Percentiles rank a stretch among this genome's conserved stretches.
phyloP scores from a whole-genome alignment of 2,797 vertebrate species.

The Cryptoblepharus egeriae region DNA sequence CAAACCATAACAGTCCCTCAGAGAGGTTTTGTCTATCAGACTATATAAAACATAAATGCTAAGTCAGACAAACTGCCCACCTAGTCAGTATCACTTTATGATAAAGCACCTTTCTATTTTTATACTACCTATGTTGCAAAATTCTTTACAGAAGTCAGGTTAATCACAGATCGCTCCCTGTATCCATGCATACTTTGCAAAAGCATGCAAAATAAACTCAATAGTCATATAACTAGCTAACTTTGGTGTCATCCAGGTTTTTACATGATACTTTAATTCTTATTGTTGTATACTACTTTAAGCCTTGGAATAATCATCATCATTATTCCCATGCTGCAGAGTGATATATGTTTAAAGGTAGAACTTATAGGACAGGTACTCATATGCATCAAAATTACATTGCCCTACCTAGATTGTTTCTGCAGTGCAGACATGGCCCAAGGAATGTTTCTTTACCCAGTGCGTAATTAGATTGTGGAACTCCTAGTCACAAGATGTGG shows the following conservation, averaged over 20 bases:
- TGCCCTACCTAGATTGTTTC: not conserved
- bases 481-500: too few relatives aligned
- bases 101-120: not conserved
- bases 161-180: not conserved
- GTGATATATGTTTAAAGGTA: not conserved
- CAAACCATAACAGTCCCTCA: too few relatives aligned
- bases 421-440: not conserved
- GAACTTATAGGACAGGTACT: not conserved
- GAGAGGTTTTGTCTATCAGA: too few relatives aligned
- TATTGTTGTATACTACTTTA: too few relatives aligned
- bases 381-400: not conserved
- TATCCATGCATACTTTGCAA: not conserved
- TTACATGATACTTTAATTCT: not conserved
- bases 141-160: not conserved
- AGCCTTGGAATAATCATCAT: not conserved
- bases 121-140: not conserved
- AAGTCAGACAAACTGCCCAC: too few relatives aligned
- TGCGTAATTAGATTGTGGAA: too few relatives aligned
- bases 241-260: not conserved
- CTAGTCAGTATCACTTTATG: too few relatives aligned
- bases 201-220: not conserved
- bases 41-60: too few relatives aligned
- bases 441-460: too few relatives aligned
- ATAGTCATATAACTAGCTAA: not conserved
- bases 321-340: not conserved